Base-by-base conservation (phyloP, 2,797 vertebrate genomes). In the Capromys pilorides region DNA sequence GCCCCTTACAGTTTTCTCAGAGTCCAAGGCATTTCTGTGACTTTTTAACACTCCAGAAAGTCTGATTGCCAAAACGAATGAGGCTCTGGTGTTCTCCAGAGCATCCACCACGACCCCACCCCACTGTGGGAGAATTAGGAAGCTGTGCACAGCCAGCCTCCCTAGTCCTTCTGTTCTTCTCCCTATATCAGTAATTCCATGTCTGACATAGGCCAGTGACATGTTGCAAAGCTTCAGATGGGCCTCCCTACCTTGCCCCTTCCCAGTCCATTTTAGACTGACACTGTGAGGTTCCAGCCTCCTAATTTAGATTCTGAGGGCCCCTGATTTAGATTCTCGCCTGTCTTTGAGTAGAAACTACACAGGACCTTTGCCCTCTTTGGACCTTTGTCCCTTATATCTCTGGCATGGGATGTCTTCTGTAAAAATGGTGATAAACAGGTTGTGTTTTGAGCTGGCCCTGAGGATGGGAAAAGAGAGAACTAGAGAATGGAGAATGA, bases 341-440 rank as follows among this genome's bases (percentile, higher is more conserved):
- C 91, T 91, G 16, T 79, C 80, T 81, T 49, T 39, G 62, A 90
- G 78, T 94, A 59, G 94, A 88, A 71, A 51, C 71, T 87, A 86
- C 41, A 95, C 86, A 73, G 90, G 69, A 93, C 83, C 91, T 49
- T 86, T 0, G 1, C 82, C 61, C 79, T 94, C 49, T n/a, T 82
- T 62, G 26, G 57, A 21, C 69, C 90, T 54, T 85, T 80, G 79
- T 54, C 28, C 69, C 90, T 22, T 31, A 16, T 36, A 49, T 39
- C 59, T 54, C 80, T 93, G 86, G 75, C 75, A 67, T 88, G 95
- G 86, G 84, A 86, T 92, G 97, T 96, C 96, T 97, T 97, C 96
- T 97, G 93, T 97, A 96, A 97, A 97, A 97, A 97, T 92, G 0
- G 49, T 86, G 73, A 86, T 95, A 86, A 89, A 84, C 77, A 82